A percentile compares a stretch with the other conserved stretches of the same genome.
These are phyloP conservation scores for Brachyistius frenatus DNA, from an alignment of 2,113 vertebrate genomes.

Conservation along the genomic window DNA sequence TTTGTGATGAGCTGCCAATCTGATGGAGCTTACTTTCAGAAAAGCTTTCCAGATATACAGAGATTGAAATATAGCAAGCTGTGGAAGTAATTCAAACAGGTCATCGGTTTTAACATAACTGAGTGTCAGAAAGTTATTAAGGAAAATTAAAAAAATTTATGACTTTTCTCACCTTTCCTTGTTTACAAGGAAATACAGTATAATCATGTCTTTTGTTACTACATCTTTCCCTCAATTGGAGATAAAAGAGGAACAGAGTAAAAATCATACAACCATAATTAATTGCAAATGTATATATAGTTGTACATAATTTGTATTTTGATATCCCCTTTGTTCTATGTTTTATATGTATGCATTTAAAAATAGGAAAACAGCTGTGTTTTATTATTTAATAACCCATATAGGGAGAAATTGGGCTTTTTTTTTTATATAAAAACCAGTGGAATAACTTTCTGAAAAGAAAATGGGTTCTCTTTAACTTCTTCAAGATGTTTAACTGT, in stretches of 20 bases:
- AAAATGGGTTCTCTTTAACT: background rate
- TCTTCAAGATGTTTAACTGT: conserved; percentile 20
- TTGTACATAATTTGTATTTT: background rate
- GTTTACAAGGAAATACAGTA: background rate
- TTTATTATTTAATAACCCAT: background rate
- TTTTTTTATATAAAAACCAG: conserved; percentile 7
- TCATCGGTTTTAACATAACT: background rate
- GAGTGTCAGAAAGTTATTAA: background rate
- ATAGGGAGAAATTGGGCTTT: background rate
- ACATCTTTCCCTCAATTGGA: background rate
- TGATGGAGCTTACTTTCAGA: background rate
- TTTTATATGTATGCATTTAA: conserved; percentile 8
- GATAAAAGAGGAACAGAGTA: background rate
- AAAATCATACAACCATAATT: conserved; percentile 1
- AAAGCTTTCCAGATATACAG: no score
- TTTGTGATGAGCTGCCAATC: background rate
- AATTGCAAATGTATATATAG: background rate
- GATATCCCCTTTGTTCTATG: background rate
- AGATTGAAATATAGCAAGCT: no score
- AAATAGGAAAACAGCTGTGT: background rate
- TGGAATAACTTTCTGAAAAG: background rate
- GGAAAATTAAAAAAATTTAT: background rate
- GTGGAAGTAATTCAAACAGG: no score
- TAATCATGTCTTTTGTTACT: background rate
- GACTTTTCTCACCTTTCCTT: background rate